These are phyloP conservation scores for Lithosia quadra DNA, from an alignment of 2,888 invertebrate genomes.

Conservation along the genomic window DNA sequence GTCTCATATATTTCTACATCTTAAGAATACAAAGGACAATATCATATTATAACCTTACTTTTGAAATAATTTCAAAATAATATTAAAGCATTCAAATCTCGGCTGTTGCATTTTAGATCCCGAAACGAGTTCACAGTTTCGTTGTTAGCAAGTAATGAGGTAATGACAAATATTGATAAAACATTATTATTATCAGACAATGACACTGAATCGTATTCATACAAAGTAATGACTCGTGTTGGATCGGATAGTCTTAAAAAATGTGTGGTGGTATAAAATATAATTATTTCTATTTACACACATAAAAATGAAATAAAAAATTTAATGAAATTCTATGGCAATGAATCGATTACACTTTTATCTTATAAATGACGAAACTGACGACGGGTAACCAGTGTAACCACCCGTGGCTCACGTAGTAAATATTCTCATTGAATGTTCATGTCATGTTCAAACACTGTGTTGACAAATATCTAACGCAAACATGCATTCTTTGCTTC, in stretches of 20 bases:
- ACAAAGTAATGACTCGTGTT: slow-evolving; percentile 15
- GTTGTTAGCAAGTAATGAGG: slow-evolving; percentile 8
- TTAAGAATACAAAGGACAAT: slow-evolving; percentile 12
- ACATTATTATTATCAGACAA: slow-evolving; percentile 13
- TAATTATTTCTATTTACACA: slow-evolving; percentile 20
- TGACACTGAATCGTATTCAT: slow-evolving; percentile 15
- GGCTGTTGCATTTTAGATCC: neutral
- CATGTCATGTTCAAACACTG: slow-evolving; percentile 54
- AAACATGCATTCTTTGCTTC: slow-evolving; percentile 68
- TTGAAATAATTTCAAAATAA: slow-evolving; percentile 8
- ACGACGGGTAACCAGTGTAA: neutral
- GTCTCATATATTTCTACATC: slow-evolving; percentile 6
- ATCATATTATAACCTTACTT: neutral
- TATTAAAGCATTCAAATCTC: neutral
- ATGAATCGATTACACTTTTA: neutral
- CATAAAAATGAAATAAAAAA: slow-evolving; percentile 15
- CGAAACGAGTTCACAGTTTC: neutral
- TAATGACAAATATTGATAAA: slow-evolving; percentile 14
- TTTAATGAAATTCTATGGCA: slow-evolving; percentile 20
- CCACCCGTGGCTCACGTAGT: slow-evolving; percentile 30
- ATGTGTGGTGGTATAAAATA: neutral
- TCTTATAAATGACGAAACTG: slow-evolving; percentile 8
- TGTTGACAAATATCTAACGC: slow-evolving; percentile 75
- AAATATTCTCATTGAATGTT: slow-evolving; percentile 59
- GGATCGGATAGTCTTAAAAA: neutral